These are phyloP conservation scores for Onychomys torridus DNA, from an alignment of 2,797 vertebrate genomes.

Conservation along the genomic window DNA sequence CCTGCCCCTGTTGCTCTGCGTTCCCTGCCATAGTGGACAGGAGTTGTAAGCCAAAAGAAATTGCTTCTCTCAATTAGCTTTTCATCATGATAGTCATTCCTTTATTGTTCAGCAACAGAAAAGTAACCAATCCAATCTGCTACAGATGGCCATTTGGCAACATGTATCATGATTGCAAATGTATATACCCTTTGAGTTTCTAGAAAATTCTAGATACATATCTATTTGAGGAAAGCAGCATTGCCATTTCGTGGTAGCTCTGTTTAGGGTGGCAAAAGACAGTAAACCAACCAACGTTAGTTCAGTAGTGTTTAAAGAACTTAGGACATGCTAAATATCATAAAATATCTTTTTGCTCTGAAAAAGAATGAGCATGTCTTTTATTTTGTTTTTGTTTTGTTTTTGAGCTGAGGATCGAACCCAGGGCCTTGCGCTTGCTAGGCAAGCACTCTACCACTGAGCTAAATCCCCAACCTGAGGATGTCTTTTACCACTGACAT, in stretches of 20 bases:
- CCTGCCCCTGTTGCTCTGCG: neutral
- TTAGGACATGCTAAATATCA: neutral
- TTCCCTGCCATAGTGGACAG: neutral
- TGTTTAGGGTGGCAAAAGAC: neutral
- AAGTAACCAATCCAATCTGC: neutral
- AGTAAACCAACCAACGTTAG: neutral
- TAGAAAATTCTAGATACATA: neutral
- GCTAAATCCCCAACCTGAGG: too few species aligned
- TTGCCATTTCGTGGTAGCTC: neutral
- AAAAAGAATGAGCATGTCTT: neutral
- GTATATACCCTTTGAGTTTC: neutral
- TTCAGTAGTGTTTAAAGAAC: conserved; percentile 18
- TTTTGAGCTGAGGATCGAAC: too few species aligned
- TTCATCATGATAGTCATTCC: neutral
- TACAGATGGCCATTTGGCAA: neutral
- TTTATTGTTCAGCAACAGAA: neutral
- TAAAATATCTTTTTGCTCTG: neutral
- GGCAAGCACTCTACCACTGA: too few species aligned
- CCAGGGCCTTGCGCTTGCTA: too few species aligned
- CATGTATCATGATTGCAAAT: neutral
- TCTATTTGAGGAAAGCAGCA: neutral
- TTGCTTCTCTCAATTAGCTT: neutral
- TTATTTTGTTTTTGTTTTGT: too few species aligned
- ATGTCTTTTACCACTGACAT: neutral
- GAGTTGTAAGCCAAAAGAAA: neutral